Evolutionary conservation across 2,888 invertebrate species (phyloP).

Genomic region (Tuta absoluta): DNA sequence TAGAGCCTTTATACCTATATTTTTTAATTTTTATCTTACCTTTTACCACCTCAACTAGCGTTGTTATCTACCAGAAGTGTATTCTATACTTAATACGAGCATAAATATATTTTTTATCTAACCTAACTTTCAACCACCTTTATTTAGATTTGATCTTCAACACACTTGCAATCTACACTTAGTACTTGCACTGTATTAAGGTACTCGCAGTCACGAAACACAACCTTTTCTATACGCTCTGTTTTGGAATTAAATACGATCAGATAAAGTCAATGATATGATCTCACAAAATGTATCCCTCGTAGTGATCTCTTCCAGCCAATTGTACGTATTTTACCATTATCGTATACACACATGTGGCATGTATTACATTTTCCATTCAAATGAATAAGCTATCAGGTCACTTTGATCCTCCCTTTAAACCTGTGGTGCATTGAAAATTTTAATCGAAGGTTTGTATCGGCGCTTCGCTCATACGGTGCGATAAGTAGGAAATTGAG

Average conservation of each 20-base stretch:
- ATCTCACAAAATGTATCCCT: background rate
- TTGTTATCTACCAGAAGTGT: too few species aligned
- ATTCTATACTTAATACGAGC: too few species aligned
- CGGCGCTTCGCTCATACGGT: conserved; percentile 48
- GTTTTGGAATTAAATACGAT: background rate
- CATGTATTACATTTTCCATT: conserved; percentile 55
- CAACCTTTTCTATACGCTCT: background rate
- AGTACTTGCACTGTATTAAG: too few species aligned
- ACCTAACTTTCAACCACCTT: too few species aligned
- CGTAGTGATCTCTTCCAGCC: conserved; percentile 7
- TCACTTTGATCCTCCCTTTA: conserved; percentile 65
- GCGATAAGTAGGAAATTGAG: conserved; percentile 65
- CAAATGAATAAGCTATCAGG: conserved; percentile 64
- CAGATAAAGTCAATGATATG: background rate
- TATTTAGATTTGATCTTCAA: too few species aligned
- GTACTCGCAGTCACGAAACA: background rate
- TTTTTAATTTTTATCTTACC: too few species aligned
- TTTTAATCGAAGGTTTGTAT: conserved; percentile 59
- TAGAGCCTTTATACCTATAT: too few species aligned
- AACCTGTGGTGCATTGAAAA: conserved; percentile 64
- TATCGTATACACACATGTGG: conserved; percentile 13
- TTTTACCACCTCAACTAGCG: too few species aligned
- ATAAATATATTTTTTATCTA: too few species aligned
- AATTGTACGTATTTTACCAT: background rate
- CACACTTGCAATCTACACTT: too few species aligned